Evolutionary conservation across 2,113 vertebrate species (phyloP).

Genomic region (Lasiurus cinereus): DNA sequence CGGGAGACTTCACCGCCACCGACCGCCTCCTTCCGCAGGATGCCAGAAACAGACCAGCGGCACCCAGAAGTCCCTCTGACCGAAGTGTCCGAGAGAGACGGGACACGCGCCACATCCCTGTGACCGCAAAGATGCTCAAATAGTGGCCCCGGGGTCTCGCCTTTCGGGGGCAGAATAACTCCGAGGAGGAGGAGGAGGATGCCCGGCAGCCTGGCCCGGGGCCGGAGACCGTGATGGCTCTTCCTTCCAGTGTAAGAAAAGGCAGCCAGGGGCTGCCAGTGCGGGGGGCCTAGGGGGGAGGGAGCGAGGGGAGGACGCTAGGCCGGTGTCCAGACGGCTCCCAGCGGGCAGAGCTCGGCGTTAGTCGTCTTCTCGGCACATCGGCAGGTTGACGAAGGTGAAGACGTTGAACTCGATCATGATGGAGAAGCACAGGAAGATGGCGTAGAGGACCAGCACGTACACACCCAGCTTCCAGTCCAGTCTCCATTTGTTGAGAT

Average conservation of each 20-base stretch:
- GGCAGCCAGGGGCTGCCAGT: constrained; percentile 73
- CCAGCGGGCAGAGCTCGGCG: background rate
- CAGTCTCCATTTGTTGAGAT: constrained; percentile 96
- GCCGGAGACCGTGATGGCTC: constrained; percentile 70
- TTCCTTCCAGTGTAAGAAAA: constrained; percentile 80
- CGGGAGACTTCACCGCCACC: constrained; percentile 52
- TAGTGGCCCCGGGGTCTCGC: background rate
- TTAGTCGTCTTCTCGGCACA: constrained; percentile 95
- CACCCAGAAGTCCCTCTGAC: background rate
- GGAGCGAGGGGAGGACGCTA: constrained; percentile 68
- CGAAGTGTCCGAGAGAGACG: background rate
- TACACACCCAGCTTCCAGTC: constrained; percentile 95
- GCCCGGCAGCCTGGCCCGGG: constrained; percentile 77
- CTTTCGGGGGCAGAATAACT: constrained; percentile 61
- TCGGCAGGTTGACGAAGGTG: constrained; percentile 99
- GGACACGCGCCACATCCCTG: background rate
- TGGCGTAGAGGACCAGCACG: constrained; percentile 92
- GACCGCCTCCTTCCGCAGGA: constrained; percentile 67
- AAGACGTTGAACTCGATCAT: constrained; percentile 99
- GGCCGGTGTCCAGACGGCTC: constrained; percentile 68
- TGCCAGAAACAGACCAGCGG: constrained; percentile 16
- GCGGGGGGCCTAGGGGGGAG: constrained; percentile 80
- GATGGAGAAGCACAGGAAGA: constrained; percentile 98
- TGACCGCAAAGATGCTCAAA: background rate
- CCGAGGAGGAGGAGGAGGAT: constrained; percentile 74